A percentile compares a stretch with the other conserved stretches of the same genome.
Evolutionary conservation across 2,888 invertebrate genomes (phyloP).

Genomic region (Rugalucina vietnamica): DNA sequence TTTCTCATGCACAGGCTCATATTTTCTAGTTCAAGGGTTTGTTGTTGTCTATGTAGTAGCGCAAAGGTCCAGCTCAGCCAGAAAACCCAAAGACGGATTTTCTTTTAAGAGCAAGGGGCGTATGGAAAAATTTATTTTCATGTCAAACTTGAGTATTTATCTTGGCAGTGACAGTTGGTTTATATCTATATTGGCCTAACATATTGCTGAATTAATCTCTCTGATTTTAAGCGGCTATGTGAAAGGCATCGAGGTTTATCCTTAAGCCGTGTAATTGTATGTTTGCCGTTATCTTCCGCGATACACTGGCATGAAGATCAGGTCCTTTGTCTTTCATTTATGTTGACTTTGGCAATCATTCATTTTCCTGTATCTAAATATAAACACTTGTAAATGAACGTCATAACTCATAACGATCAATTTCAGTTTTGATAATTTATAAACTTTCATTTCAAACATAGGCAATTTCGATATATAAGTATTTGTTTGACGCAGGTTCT

Average conservation of each 20-base stretch:
- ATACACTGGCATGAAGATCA: background rate
- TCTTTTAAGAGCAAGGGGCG: too few relatives aligned
- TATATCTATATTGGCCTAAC: conserved; percentile 10
- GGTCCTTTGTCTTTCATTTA: conserved; percentile 10
- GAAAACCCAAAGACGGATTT: too few relatives aligned
- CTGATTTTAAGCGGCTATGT: conserved; percentile 7
- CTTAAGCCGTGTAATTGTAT: conserved; percentile 6
- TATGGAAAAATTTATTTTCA: conserved; percentile 17
- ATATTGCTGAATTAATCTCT: conserved; percentile 7
- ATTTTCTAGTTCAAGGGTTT: too few relatives aligned
- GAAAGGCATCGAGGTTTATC: conserved; percentile 5
- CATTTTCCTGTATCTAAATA: conserved; percentile 1
- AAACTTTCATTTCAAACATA: conserved; percentile 1
- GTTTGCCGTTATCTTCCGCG: background rate
- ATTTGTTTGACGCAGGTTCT: background rate
- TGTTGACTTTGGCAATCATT: conserved; percentile 7
- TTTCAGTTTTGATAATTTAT: background rate
- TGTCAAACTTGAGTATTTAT: background rate
- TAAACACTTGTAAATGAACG: background rate
- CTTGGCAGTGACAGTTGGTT: conserved; percentile 4
- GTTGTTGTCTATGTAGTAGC: too few relatives aligned
- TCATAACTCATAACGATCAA: conserved; percentile 9
- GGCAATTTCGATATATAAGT: background rate
- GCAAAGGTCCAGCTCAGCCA: too few relatives aligned
- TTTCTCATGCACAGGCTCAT: too few relatives aligned